Base-by-base conservation (phyloP, 2,113 vertebrate species). In the Narcine bancroftii region DNA sequence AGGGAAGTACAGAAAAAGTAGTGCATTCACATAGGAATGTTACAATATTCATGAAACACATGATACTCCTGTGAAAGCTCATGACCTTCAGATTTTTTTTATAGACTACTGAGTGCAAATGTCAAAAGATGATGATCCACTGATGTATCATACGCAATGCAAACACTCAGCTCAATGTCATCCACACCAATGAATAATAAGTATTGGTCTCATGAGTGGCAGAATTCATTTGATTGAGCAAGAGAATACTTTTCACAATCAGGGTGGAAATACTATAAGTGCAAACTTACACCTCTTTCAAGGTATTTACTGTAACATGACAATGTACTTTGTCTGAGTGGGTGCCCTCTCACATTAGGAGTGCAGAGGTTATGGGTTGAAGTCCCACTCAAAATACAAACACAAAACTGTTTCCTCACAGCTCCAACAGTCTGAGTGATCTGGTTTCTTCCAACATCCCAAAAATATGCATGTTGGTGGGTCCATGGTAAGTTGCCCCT, bases 21-120 rank as follows among this genome's bases (percentile, higher is more conserved):
- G 76, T 81, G 77, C 39, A 77, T 77, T 77, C 42, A 53, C 26
- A n/a, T n/a, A 60, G 9, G 56, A 60, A 60, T 60, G 56, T 60
- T 15, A 60, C 56, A 60, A 60, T 60, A 60, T 60, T 60, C 26
- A 53, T 29, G 77, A 81, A 50, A 81, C 77, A 81, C 47, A 83
- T 53, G 79, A 53, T 83, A 53, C 13, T 83, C 79, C 47, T 26
- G 50, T 83, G 47, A 83, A 83, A 83, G 11, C 33, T 9, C 47
- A 50, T 72, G 3, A 72, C 53, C 47, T n/a, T 83, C 11, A 60
- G 79, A 83, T 83, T 83, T 53, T 83, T 53, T 83, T 53, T 53
- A 83, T 56, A 33, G 10, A 83, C 79, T 83, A 83, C 6, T 83
- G 79, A 83, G 29, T 83, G 79, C 50, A 26, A 83, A 83, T 83